A percentile compares a stretch with the other conserved stretches of the same genome.
Conservation (phyloP, 2,888 invertebrate species). For the Poecilobothrus nobilitatus region DNA sequence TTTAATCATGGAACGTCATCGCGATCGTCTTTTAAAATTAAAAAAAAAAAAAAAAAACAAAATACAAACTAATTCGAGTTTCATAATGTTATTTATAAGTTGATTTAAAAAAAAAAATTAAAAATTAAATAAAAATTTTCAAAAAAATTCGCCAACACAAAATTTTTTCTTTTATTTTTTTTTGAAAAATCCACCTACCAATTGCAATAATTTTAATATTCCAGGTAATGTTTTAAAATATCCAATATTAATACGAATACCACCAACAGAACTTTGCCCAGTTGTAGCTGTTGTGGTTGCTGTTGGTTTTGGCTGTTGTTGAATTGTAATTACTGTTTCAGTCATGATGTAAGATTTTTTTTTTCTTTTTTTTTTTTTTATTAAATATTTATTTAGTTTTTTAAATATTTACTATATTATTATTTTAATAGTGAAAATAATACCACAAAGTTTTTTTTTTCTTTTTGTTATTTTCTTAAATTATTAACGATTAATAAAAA, state of each 20-base stretch:
- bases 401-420: not conserved
- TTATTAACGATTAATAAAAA: not conserved
- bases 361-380: not conserved
- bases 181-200: slow-evolving; percentile 53
- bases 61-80: no score
- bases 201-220: slow-evolving; percentile 67
- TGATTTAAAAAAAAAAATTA: no score
- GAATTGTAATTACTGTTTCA: slow-evolving; percentile 73
- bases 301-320: slow-evolving; percentile 43
- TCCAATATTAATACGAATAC: slow-evolving; percentile 66
- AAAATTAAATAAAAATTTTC: no score
- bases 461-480: not conserved
- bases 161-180: not conserved
- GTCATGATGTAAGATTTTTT: slow-evolving; percentile 55
- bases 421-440: not conserved
- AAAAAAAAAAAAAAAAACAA: no score
- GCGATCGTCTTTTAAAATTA: no score
- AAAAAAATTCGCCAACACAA: not conserved
- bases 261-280: slow-evolving; percentile 44
- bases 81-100: no score
- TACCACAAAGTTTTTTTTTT: not conserved
- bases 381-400: not conserved
- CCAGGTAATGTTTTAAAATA: slow-evolving; percentile 78
- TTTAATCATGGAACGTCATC: no score
- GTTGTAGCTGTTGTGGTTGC: slow-evolving; percentile 36